These are phyloP conservation scores for Ceryle rudis DNA, from an alignment of 2,797 vertebrate species.

Conservation along the genomic window DNA sequence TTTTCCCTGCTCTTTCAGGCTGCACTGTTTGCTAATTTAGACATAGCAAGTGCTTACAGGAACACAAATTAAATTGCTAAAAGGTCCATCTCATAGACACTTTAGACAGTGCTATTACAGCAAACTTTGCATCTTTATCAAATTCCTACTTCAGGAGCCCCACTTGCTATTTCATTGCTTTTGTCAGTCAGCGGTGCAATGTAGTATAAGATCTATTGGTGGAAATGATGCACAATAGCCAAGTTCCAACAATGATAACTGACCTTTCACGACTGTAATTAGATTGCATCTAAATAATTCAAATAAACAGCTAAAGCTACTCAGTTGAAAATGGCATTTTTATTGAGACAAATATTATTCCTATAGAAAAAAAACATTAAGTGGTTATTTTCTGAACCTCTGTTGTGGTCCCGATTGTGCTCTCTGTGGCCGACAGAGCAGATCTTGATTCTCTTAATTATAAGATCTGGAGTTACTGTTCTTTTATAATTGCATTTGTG, in stretches of 20 bases:
- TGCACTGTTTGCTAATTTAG: not conserved
- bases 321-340: constrained; percentile 42
- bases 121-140: constrained; percentile 10
- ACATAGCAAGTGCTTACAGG: not conserved
- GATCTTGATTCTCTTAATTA: not conserved
- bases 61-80: not conserved
- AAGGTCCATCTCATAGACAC: not conserved
- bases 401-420: not conserved
- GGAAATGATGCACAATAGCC: constrained; percentile 19
- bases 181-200: constrained; percentile 3
- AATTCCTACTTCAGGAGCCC: not conserved
- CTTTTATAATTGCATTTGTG: constrained; percentile 58
- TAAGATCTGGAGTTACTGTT: constrained; percentile 2
- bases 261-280: not conserved
- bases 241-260: constrained; percentile 38
- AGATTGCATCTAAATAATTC: constrained; percentile 53
- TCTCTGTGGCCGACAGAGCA: not conserved
- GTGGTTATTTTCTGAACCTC: not conserved
- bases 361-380: not conserved
- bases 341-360: constrained; percentile 29
- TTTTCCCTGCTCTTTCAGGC: not conserved
- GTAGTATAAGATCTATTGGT: not conserved
- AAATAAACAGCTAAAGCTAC: constrained; percentile 42
- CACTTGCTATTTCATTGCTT: constrained; percentile 23
- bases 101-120: not conserved